Percentiles rank a stretch among this genome's conserved stretches.
phyloP scores from a whole-genome alignment of 2,888 invertebrate species.

The Octodonta nipae region DNA sequence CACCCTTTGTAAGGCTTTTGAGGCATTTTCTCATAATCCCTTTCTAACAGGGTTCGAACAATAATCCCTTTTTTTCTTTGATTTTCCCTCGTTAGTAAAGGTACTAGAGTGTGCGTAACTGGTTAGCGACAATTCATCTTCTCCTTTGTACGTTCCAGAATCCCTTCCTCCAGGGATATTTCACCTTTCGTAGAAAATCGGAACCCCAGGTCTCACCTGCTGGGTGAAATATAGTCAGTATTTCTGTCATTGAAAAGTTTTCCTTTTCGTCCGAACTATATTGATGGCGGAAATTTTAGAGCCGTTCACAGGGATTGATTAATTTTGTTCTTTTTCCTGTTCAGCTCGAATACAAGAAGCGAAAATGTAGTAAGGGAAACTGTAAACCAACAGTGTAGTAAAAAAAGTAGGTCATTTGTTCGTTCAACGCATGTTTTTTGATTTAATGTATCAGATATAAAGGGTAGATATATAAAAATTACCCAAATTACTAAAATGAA shows the following conservation, averaged over 20 bases:
- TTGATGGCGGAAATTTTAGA: slow-evolving; percentile 1
- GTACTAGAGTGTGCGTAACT: slow-evolving; percentile 23
- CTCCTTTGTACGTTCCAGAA: slow-evolving; percentile 15
- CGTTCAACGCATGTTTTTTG: no score
- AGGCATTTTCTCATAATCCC: slow-evolving; percentile 1
- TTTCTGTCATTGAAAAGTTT: not conserved
- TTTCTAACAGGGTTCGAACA: no score
- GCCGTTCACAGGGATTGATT: not conserved
- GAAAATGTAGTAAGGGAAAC: no score
- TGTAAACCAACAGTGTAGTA: no score
- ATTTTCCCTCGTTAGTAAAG: slow-evolving; percentile 24
- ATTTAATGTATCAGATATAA: no score
- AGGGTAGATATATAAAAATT: no score
- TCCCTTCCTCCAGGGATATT: slow-evolving; percentile 8
- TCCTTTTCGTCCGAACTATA: not conserved
- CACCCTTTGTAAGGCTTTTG: no score
- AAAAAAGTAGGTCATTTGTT: no score
- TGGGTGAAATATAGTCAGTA: slow-evolving; percentile 2
- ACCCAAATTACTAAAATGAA: no score
- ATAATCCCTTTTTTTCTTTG: slow-evolving; percentile 15
- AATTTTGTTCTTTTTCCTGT: no score
- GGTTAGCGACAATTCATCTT: slow-evolving; percentile 28
- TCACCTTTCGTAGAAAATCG: slow-evolving; percentile 9
- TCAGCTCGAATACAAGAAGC: no score
- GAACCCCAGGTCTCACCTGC: slow-evolving; percentile 8